Percentiles rank a stretch among this genome's conserved stretches.
Conservation (phyloP, 2,113 vertebrate species). For the Carollia perspicillata region DNA sequence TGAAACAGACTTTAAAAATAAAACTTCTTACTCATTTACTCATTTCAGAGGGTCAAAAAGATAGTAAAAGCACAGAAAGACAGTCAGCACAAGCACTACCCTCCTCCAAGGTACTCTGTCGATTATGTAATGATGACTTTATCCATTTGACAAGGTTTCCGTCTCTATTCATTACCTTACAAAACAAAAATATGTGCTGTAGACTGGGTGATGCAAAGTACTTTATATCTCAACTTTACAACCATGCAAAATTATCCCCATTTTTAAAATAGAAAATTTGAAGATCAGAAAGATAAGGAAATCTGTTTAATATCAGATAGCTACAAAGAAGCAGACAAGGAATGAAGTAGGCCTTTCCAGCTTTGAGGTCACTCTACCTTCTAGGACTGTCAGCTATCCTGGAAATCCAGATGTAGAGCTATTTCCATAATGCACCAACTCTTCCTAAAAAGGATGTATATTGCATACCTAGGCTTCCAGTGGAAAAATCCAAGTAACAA, state of each 20-base stretch:
- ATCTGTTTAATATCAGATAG: neutral
- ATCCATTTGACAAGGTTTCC: neutral
- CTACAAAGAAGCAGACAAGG: neutral
- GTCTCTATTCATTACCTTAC: neutral
- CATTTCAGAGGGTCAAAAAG: slow-evolving; percentile 8
- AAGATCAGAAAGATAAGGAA: slow-evolving; percentile 2
- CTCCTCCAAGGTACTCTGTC: neutral
- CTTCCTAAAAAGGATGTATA: neutral
- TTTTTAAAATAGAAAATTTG: slow-evolving; percentile 4
- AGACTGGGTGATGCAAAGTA: neutral
- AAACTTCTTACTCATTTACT: slow-evolving; percentile 18
- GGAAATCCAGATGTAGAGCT: neutral
- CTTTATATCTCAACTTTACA: neutral
- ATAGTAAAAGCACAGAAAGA: neutral
- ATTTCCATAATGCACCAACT: slow-evolving; percentile 19
- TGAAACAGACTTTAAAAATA: slow-evolving; percentile 39
- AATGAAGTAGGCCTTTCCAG: neutral
- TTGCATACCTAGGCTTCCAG: neutral
- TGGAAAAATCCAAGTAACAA: slow-evolving; percentile 14
- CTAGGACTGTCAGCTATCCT: neutral
- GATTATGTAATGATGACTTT: neutral
- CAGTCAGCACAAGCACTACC: neutral
- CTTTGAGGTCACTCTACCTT: neutral
- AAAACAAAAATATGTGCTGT: neutral
- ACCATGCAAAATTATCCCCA: neutral